These are phyloP conservation scores for Parus major DNA, from an alignment of 2,113 vertebrate species.

Conservation along the genomic window DNA sequence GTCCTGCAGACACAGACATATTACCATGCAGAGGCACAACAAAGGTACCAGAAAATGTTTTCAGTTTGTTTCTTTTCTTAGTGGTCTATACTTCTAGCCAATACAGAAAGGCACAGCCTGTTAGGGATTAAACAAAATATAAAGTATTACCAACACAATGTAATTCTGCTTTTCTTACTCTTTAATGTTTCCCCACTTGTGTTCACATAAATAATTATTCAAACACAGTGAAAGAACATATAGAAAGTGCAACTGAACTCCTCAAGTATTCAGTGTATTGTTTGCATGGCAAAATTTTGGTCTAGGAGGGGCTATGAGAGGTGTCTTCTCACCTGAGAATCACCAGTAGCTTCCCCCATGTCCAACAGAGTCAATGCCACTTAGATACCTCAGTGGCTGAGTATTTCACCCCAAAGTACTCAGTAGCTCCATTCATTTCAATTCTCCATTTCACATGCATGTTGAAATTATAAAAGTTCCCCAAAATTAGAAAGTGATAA, in stretches of 20 bases:
- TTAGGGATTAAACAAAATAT: neutral
- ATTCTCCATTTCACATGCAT: neutral
- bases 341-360: accelerated
- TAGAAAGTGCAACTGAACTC: neutral
- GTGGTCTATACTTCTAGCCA: neutral
- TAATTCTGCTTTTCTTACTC: neutral
- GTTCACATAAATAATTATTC: neutral
- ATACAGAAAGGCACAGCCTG: neutral
- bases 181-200: neutral
- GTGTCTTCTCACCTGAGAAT: neutral
- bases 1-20: neutral
- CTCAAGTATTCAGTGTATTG: neutral
- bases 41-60: neutral
- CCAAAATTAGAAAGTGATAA: neutral
- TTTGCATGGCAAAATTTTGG: neutral
- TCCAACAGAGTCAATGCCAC: neutral
- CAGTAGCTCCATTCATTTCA: neutral
- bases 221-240: neutral
- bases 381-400: neutral
- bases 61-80: neutral
- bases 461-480: neutral
- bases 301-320: neutral
- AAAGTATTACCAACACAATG: neutral
- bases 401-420: neutral
- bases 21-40: neutral